A percentile compares a stretch with the other conserved stretches of the same genome.
Evolutionary conservation across 35 echinoderm and acorn worm genomes (phyloP).

Genomic region (Ophiothrix spiculata): DNA sequence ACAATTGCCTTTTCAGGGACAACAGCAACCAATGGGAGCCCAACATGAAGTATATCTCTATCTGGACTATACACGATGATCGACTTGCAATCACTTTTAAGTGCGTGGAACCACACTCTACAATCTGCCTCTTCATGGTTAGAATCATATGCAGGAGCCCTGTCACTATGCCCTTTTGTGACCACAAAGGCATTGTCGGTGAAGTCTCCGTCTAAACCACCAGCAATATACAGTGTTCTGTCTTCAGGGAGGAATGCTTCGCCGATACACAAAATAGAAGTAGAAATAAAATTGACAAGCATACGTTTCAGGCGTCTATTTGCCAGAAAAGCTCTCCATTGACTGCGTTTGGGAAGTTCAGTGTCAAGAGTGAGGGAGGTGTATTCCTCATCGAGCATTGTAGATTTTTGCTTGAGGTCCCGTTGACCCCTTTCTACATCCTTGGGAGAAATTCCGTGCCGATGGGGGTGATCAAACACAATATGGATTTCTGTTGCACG

Average conservation of each 20-base stretch:
- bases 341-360: neutral
- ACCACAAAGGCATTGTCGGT: slow-evolving; percentile 29
- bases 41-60: slow-evolving; percentile 44
- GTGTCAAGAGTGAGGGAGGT: neutral
- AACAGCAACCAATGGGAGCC: neutral
- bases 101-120: slow-evolving; percentile 24
- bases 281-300: slow-evolving; percentile 36
- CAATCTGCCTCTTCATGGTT: slow-evolving; percentile 19
- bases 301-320: slow-evolving; percentile 27
- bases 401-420: neutral
- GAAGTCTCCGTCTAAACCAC: slow-evolving; percentile 42
- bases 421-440: slow-evolving; percentile 21
- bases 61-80: slow-evolving; percentile 39
- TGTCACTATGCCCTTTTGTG: neutral
- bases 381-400: neutral
- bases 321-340: slow-evolving; percentile 38
- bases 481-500: slow-evolving; percentile 28
- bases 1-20: neutral
- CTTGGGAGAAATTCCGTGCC: slow-evolving; percentile 44
- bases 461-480: slow-evolving; percentile 37
- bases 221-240: neutral
- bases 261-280: neutral
- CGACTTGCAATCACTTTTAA: neutral
- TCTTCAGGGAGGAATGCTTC: neutral
- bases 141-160: neutral